Conservation (phyloP, 2,797 vertebrate species). For the Sebastes kiyomatsui region DNA sequence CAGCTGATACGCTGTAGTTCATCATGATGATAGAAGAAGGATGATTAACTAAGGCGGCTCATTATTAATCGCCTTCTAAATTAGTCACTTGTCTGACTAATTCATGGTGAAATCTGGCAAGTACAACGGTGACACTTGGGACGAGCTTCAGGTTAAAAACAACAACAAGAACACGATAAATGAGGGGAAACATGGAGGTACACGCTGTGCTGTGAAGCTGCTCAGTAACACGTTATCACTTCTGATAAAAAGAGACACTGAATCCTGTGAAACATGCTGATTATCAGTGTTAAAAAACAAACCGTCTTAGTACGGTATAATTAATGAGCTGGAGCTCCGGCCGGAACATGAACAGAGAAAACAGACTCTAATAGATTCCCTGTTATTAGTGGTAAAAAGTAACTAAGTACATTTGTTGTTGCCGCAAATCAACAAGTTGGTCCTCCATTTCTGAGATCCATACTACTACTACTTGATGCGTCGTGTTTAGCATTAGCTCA, state of each 20-base stretch:
- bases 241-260: neutral
- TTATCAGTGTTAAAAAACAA: neutral
- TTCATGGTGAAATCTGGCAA: neutral
- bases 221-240: neutral
- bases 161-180: neutral
- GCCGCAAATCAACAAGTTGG: no score
- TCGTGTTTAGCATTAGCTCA: no score
- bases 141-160: neutral
- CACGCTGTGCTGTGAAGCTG: neutral
- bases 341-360: neutral
- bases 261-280: neutral
- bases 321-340: neutral
- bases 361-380: neutral
- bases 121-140: neutral
- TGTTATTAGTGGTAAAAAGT: neutral
- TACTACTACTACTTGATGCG: no score
- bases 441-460: no score
- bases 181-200: no score
- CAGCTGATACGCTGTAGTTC: neutral
- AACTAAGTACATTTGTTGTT: neutral
- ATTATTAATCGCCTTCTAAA: neutral
- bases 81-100: neutral
- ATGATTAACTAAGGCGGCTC: neutral
- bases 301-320: neutral
- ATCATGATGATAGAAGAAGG: neutral